Evolutionary conservation across 1,140 invertebrate species (phyloP).

Genomic region (Leguminivora glycinivorella): DNA sequence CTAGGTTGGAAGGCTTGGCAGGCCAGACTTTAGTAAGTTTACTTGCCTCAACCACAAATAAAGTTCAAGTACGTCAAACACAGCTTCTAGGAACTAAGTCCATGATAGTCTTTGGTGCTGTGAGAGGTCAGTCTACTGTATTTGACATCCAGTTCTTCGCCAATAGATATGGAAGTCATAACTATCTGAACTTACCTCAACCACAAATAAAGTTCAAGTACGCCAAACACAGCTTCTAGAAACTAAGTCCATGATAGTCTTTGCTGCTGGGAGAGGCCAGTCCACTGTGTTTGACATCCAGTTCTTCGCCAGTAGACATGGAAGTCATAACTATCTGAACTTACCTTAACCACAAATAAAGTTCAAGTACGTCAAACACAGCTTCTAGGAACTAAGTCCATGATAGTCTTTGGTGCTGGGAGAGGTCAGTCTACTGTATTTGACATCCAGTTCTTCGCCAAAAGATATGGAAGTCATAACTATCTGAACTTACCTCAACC

Average conservation of each 20-base stretch:
- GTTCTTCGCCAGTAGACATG: too few relatives aligned
- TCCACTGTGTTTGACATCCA: constrained; percentile 92
- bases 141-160: constrained; percentile 91
- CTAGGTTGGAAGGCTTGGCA: too few relatives aligned
- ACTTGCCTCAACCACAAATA: constrained; percentile 97
- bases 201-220: constrained; percentile 98
- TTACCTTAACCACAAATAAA: constrained; percentile 98
- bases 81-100: constrained; percentile 94
- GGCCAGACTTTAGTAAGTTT: too few relatives aligned
- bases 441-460: constrained; percentile 92
- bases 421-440: constrained; percentile 93
- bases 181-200: constrained; percentile 85
- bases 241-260: constrained; percentile 92
- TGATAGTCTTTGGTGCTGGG: constrained; percentile 88
- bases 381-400: constrained; percentile 93
- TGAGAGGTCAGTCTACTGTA: constrained; percentile 92
- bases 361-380: constrained; percentile 97
- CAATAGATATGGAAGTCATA: too few relatives aligned
- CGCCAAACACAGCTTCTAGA: constrained; percentile 96
- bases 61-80: constrained; percentile 97
- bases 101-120: constrained; percentile 88
- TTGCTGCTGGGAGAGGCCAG: constrained; percentile 91
- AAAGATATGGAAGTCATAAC: too few relatives aligned
- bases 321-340: too few relatives aligned
- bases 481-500: constrained; percentile 89